These are phyloP conservation scores for Chaetodon trifasciatus DNA, from an alignment of 2,797 vertebrate species.

Conservation along the genomic window DNA sequence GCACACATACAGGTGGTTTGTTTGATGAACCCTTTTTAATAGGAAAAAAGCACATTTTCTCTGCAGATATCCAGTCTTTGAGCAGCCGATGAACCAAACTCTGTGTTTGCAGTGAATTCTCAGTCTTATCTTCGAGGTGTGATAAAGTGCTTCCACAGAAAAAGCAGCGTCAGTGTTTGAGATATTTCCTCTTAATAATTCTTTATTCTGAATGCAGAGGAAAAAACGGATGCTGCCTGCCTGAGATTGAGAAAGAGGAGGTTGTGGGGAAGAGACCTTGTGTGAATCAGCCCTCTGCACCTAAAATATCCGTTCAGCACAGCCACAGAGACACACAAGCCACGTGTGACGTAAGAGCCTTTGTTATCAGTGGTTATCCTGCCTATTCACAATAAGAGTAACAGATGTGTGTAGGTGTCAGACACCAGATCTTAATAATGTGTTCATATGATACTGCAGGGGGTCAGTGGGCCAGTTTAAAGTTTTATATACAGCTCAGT, in stretches of 20 bases:
- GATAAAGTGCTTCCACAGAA: not conserved
- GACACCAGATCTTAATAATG: not conserved
- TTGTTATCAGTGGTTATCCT: too few relatives aligned
- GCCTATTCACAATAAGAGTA: not conserved
- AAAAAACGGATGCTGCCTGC: not conserved
- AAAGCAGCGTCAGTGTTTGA: not conserved
- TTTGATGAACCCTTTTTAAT: not conserved
- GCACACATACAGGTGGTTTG: not conserved
- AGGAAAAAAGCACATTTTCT: too few relatives aligned
- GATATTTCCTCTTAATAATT: not conserved
- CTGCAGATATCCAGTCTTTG: too few relatives aligned
- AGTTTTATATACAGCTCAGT: not conserved
- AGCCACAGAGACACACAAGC: not conserved
- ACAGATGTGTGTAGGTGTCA: not conserved
- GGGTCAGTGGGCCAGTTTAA: not conserved
- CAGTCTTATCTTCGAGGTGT: not conserved
- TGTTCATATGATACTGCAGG: not conserved
- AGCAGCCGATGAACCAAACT: not conserved
- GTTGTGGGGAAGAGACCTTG: not conserved
- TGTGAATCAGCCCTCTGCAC: not conserved
- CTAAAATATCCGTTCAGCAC: not conserved
- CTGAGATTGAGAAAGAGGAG: not conserved
- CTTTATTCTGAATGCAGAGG: not conserved
- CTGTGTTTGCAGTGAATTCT: not conserved
- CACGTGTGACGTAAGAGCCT: not conserved